phyloP scores from a whole-genome alignment of 2,113 vertebrate genomes.

The Ursus arctos region DNA sequence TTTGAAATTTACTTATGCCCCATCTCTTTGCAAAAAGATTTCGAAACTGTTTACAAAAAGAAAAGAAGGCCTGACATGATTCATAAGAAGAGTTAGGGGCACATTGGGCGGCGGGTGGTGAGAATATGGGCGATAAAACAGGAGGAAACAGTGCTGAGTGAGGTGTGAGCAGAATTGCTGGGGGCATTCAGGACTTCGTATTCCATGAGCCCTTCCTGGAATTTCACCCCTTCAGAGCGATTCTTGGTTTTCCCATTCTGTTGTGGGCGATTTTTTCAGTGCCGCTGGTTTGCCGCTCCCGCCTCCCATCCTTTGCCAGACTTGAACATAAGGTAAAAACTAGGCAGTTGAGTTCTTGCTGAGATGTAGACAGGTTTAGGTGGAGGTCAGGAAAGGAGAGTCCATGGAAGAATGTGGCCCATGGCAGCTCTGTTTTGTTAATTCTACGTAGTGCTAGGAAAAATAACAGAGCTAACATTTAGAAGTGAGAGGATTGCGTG shows the following conservation, averaged over 20 bases:
- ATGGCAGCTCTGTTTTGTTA: background rate
- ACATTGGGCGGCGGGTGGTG: background rate
- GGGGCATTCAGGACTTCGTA: conserved; percentile 37
- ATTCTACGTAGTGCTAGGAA: background rate
- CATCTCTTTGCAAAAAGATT: conserved; percentile 42
- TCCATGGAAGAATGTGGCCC: background rate
- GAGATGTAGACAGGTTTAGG: background rate
- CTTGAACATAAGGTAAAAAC: conserved; percentile 56
- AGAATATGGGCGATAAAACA: background rate
- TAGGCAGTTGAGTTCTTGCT: background rate
- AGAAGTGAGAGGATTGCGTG: background rate
- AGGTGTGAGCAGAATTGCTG: conserved; percentile 39
- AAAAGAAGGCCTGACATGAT: conserved; percentile 19
- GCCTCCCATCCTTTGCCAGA: background rate
- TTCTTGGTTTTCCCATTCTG: conserved; percentile 7
- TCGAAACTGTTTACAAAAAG: conserved; percentile 49
- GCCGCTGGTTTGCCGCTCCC: background rate
- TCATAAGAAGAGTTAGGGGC: conserved; percentile 42
- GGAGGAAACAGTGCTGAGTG: background rate
- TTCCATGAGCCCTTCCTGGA: conserved; percentile 19
- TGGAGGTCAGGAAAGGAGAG: background rate
- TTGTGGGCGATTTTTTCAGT: conserved; percentile 32
- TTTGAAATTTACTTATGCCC: conserved; percentile 42
- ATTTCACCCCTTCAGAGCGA: background rate
- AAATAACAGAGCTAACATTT: background rate